Percentiles rank a stretch among this genome's conserved stretches.
Evolutionary conservation across 2,113 vertebrate species (phyloP).

Genomic region (Equus quagga): DNA sequence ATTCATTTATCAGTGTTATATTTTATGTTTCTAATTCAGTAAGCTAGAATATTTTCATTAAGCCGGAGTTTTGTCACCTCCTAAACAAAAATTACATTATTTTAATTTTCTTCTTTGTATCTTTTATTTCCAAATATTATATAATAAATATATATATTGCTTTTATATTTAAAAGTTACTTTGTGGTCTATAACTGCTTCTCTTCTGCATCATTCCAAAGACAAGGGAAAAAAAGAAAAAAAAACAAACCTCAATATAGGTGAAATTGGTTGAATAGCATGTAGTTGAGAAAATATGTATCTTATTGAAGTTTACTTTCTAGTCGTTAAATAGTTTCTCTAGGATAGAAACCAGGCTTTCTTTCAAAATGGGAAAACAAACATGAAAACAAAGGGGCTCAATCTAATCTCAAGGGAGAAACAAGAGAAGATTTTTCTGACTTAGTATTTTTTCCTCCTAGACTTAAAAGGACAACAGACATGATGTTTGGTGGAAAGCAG

Average conservation of each 20-base stretch:
- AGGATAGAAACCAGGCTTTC: slow-evolving; percentile 37
- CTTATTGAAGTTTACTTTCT: slow-evolving; percentile 32
- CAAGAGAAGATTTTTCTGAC: slow-evolving; percentile 21
- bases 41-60: background rate
- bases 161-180: slow-evolving; percentile 50
- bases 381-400: background rate
- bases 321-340: slow-evolving; percentile 34
- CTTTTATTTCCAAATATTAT: background rate
- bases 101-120: background rate
- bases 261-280: background rate
- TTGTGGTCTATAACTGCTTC: background rate
- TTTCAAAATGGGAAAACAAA: slow-evolving; percentile 20
- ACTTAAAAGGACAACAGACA: slow-evolving; percentile 97
- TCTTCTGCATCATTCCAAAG: background rate
- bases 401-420: background rate
- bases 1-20: background rate
- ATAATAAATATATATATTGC: background rate
- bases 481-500: slow-evolving; percentile 99
- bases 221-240: background rate
- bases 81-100: slow-evolving; percentile 17
- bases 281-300: slow-evolving; percentile 26
- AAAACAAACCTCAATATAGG: background rate
- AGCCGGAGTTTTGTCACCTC: background rate
- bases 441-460: slow-evolving; percentile 82
- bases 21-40: background rate